Base-by-base conservation (phyloP, 2,888 invertebrate species). In the Metacarcinus magister region DNA sequence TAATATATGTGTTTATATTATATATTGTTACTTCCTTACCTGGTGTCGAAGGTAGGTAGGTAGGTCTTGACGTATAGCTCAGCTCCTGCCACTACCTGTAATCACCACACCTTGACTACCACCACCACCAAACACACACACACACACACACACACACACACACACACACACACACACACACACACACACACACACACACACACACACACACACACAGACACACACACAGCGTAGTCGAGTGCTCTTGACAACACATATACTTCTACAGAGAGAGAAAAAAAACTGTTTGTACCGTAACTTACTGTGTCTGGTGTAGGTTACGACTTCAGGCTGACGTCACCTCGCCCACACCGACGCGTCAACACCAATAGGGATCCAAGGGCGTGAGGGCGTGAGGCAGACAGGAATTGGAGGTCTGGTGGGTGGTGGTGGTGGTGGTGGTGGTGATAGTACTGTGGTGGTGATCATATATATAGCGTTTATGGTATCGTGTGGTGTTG, bases 171-270 rank as follows among this genome's bases (percentile, higher is more conserved):
- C 67, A 54, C 54, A 60, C 60, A 60, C 60, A 60, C 60, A 60
- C 60, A 60, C 60, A 60, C 60, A 60, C 60, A 60, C 60, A 39
- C 87, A 39, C 87, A 39, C 87, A 87, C 87, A 87, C 87, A 87
- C 87, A 87, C 87, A 87, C 87, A 87, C 32, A 82, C 82, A 82
- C 82, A 82, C 82, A 82, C 82, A 82, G 32, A 82, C 82, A 82
- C 39, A 87, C 39, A 87, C 39, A 87, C 39, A 87, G 39, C n/a
- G n/a, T n/a, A 87, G 87, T 32, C 87, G 87, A 2, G 32, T 87
- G 87, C 87, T 87, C 87, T 87, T 87, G 13, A 87, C 87, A 87
- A 87, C 39, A 87, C 28, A 1, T 28, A 87, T 16, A 87, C 87
- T 75, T 5, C 28, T 32, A 87, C 4, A 87, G 87, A 87, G 87